Evolutionary conservation across 1,140 invertebrate species (phyloP), one percentile per base, ranked within the genome.

Genomic region (Acromyrmex heyeri): DNA sequence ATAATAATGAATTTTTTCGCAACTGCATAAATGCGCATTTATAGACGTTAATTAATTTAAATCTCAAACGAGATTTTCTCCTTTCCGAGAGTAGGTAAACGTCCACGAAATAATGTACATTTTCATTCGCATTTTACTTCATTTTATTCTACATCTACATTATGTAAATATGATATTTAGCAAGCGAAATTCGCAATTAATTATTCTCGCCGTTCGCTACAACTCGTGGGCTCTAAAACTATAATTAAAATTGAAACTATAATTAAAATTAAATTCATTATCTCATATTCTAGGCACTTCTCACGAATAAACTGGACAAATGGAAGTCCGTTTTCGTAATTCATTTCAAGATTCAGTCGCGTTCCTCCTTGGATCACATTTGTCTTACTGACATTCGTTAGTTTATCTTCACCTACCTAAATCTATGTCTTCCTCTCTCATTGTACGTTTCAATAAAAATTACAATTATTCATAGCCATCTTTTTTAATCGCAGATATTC

Each of bases 71-170:
- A 44, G 38, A 44, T 44, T 44, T 10, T 5, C 18, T 55, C 2
- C 53, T 21, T 48, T 44, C 30, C 16, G 4, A 79, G n/a, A 67
- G 24, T 69, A 57, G 5, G 16, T 69, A 53, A 55, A 34, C 14
- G 16, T 57, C 77, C 34, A 27, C 48, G 3, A 50, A 78, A 70
- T 72, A 57, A 48, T 38, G 16, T 48, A 21, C 55, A 18, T 12
- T 65, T 70, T 6, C 75, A 69, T 18, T 72, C 8, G 16, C 55
- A 69, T 14, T 21, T 75, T 18, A 30, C 12, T 76, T 87, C 75
- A 69, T 14, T 53, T 62, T 73, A 75, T 6, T 86, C 27, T 86
- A 34, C 10, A 12, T 3, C 50, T 86, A 86, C 59, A 86, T 62
- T 7, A 55, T 53, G n/a, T 73, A 73, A 59, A 79, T 53, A 57